These are phyloP conservation scores for Pteropus rufus DNA, from an alignment of 2,797 vertebrate species.

Conservation along the genomic window DNA sequence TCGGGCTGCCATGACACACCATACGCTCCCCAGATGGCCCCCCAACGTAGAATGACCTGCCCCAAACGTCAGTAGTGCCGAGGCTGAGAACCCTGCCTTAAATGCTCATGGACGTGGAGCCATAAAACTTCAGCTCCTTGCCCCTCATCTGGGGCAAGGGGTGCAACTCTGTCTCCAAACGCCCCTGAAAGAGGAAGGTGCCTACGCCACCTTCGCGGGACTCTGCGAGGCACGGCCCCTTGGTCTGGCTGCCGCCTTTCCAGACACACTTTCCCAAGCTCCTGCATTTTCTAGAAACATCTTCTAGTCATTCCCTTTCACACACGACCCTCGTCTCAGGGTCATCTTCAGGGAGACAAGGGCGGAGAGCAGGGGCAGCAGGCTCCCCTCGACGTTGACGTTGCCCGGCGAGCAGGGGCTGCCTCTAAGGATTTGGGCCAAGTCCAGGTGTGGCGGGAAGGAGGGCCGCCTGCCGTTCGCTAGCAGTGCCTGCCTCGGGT, in stretches of 20 bases:
- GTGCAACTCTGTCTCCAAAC: neutral
- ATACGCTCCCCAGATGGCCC: rapidly evolving
- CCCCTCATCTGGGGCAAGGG: neutral
- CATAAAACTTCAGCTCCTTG: rapidly evolving
- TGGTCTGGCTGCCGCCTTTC: neutral
- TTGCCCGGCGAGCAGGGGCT: neutral
- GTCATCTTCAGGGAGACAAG: neutral
- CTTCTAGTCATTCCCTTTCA: neutral
- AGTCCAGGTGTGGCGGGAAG: neutral
- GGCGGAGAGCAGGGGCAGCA: neutral
- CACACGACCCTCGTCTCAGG: neutral
- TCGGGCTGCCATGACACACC: neutral
- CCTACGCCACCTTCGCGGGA: rapidly evolving
- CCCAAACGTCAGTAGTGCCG: neutral
- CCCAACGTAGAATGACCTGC: rapidly evolving
- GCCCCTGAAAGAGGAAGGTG: neutral
- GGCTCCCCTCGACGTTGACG: rapidly evolving
- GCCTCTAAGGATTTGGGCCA: neutral
- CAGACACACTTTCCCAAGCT: rapidly evolving
- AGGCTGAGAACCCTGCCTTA: neutral
- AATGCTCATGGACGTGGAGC: rapidly evolving
- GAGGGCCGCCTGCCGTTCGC: neutral
- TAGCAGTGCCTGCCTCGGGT: neutral
- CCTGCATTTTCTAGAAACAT: neutral
- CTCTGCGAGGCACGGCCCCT: rapidly evolving